Evolutionary conservation across 2,888 invertebrate species (phyloP), one percentile per base, ranked within the genome.

Genomic region (Orgyia antiqua): DNA sequence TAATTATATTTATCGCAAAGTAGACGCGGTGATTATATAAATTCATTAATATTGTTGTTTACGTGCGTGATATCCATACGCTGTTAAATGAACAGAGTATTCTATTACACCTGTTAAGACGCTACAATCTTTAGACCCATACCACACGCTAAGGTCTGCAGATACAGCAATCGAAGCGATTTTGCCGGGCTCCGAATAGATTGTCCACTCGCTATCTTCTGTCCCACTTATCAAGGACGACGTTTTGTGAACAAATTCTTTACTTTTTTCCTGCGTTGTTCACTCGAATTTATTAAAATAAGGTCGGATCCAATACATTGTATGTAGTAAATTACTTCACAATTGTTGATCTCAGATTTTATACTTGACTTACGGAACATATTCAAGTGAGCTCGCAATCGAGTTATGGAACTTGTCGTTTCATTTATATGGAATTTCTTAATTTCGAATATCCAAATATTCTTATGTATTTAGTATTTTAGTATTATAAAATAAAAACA

Each of bases 151-250:
- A 47, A 35, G 44, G 46, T 51, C 49, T 50, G 61, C 57, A 42
- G 47, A 58, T 49, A 46, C 60, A 65, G 64, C 62, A 59, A 58
- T 58, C 49, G 59, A 39, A 50, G 36, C 53, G 47, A 57, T 59
- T 51, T 43, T 38, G 36, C 44, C 48, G 39, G 51, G 38, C 41
- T 50, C 53, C 55, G 55, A 57, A 58, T 60, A 58, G 56, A 59
- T 60, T 58, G 60, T 58, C 54, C 55, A 51, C 49, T 42, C 45
- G 50, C 53, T 60, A 60, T 59, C 55, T 59, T 51, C 48, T 45
- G 53, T 54, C 42, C 54, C 48, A 61, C 57, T 58, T 60, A 60
- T 53, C 60, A 57, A 52, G 55, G 45, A 37, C 44, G 49, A 49
- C 51, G 44, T 53, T 48, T 49, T 50, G 43, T 49, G 56, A 51